Evolutionary conservation across 30 jellyfish, hydroid and myxozoan genomes (phyloP), one percentile per base, ranked within the genome.

Genomic region (Euphysa ruthae): DNA sequence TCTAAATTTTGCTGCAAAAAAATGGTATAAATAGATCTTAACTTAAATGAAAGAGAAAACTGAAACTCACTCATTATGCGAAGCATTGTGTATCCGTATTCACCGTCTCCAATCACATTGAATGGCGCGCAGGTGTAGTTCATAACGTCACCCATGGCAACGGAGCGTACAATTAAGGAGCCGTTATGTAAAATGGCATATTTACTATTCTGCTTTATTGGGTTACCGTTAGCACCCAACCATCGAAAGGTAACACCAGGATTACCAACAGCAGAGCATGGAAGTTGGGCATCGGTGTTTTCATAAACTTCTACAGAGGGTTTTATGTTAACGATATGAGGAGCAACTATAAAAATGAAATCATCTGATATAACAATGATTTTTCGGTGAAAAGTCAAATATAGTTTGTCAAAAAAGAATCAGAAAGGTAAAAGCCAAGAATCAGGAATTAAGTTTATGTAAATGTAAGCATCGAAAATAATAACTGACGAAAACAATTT

Each of bases 191-290:
- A 69, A 52, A 90, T 62, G 6, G 78, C 73, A 32, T 31, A 32
- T 29, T 70, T 46, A 2, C 46, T 25, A 7, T 70, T 27, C 19
- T 93, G 83, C 38, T 77, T 71, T 49, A 68, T 68, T 10, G 30
- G 54, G 30, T 49, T 58, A 1, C 80, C 80, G 33, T 26, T 51
- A 15, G 56, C 49, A 63, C 35, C 68, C 46, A 75, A 31, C 98
- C 98, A 90, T 1, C 94, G 49, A 49, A 90, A 64, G 49, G 65
- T 90, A 51, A 90, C 98, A 49, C 84, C 70, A 0, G 98, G 98
- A 85, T 90, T 90, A 55, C 98, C 98, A 52, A 65, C 35, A 25
- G 98, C 95, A 49, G 92, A 90, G 35, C 98, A 90, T 1, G 98
- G 98, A 0, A 90, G 30, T 15, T 55, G 83, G 29, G 84, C 92